phyloP scores from a whole-genome alignment of 2,113 vertebrate genomes.

The Zapornia atra region DNA sequence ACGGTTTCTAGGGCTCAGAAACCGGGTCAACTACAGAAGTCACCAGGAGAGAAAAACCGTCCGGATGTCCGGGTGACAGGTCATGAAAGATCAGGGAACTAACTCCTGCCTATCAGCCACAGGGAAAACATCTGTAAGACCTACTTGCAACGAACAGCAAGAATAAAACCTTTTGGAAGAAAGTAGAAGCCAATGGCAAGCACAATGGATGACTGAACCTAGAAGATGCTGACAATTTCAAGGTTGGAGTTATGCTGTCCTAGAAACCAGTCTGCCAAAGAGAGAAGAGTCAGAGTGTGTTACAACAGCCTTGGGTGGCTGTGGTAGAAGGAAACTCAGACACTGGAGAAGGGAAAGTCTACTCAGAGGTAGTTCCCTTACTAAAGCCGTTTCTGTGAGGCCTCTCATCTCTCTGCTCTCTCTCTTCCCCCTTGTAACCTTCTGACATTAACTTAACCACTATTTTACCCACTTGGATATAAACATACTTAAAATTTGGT shows the following conservation, averaged over 20 bases:
- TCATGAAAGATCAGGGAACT: background rate
- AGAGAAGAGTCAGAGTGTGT: background rate
- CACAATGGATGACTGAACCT: background rate
- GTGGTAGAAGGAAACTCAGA: background rate
- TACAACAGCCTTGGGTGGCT: background rate
- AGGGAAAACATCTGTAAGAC: background rate
- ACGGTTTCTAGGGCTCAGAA: background rate
- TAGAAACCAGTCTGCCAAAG: background rate
- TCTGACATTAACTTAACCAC: background rate
- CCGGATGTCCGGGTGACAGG: background rate
- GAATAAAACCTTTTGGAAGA: background rate
- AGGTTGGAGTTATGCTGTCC: background rate
- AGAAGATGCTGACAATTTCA: background rate
- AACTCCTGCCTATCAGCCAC: background rate
- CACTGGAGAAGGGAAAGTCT: background rate
- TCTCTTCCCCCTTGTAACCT: background rate
- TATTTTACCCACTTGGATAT: background rate
- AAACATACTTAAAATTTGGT: background rate
- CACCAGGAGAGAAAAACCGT: background rate
- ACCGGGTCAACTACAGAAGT: background rate
- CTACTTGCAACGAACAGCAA: background rate
- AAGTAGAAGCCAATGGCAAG: background rate
- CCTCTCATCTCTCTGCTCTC: background rate
- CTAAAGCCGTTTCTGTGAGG: background rate
- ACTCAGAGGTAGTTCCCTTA: background rate